These are phyloP conservation scores for Zosterops japonicus DNA, from an alignment of 2,113 vertebrate species.

Conservation along the genomic window DNA sequence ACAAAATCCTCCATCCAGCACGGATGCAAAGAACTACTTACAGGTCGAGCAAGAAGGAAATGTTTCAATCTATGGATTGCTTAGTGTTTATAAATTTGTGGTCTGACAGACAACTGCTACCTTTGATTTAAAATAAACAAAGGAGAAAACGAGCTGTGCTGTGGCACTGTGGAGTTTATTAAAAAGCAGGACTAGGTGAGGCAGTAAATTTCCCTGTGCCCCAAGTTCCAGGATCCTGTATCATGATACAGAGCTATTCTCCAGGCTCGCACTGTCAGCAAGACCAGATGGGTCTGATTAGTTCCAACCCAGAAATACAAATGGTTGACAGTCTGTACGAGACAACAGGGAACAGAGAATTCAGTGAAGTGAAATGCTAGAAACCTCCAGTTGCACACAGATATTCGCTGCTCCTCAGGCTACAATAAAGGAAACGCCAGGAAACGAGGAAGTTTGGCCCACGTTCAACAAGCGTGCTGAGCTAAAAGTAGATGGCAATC, in stretches of 20 bases:
- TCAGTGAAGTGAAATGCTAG: slow-evolving; percentile 59
- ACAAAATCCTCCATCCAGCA: not conserved
- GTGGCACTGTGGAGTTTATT: not conserved
- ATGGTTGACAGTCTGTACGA: slow-evolving; percentile 58
- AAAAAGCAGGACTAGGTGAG: not conserved
- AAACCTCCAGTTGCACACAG: slow-evolving; percentile 42
- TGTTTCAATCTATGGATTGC: not conserved
- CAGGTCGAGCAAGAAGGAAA: not conserved
- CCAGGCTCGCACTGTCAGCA: slow-evolving; percentile 35
- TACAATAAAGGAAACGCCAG: slow-evolving; percentile 47
- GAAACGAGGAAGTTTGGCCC: slow-evolving; percentile 31
- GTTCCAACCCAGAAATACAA: slow-evolving; percentile 67
- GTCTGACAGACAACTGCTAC: not conserved
- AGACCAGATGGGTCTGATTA: slow-evolving; percentile 66
- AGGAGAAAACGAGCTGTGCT: not conserved
- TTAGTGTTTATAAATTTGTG: not conserved
- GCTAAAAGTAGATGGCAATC: slow-evolving; percentile 46
- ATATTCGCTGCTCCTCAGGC: slow-evolving; percentile 2
- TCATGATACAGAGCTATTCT: slow-evolving; percentile 31
- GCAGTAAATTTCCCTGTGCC: not conserved
- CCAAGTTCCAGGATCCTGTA: slow-evolving; percentile 31
- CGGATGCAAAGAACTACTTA: not conserved
- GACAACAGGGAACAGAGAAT: slow-evolving; percentile 56
- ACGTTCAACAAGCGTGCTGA: slow-evolving; percentile 28
- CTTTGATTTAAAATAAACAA: slow-evolving; percentile 3